Evolutionary conservation across 2,888 invertebrate species (phyloP).

Genomic region (Ormia ochracea): DNA sequence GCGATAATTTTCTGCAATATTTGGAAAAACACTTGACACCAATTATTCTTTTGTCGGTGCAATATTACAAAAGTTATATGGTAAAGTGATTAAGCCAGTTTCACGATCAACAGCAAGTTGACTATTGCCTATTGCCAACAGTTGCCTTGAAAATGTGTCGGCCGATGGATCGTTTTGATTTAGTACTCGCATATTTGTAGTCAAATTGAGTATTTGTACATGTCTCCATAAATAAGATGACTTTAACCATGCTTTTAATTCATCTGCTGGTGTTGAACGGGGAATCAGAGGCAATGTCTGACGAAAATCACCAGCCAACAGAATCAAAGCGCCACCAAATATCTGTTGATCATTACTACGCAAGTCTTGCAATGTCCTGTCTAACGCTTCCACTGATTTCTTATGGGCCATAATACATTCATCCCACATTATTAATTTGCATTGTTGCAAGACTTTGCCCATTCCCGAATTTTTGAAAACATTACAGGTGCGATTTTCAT

Average conservation of each 20-base stretch:
- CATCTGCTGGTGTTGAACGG: constrained; percentile 42
- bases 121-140: constrained; percentile 56
- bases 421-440: constrained; percentile 45
- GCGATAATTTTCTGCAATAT: constrained; percentile 30
- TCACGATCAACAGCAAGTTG: constrained; percentile 54
- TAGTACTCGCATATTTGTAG: constrained; percentile 19
- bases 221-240: constrained; percentile 38
- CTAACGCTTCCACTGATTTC: constrained; percentile 39
- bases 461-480: background rate
- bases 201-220: constrained; percentile 25
- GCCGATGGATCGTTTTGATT: constrained; percentile 27
- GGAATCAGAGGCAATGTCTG: constrained; percentile 48
- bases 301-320: constrained; percentile 54
- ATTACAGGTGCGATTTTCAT: background rate
- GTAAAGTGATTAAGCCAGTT: constrained; percentile 20
- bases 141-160: constrained; percentile 50
- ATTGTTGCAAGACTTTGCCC: constrained; percentile 27
- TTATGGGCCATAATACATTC: constrained; percentile 54
- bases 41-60: background rate
- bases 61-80: constrained; percentile 5
- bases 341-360: constrained; percentile 22
- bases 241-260: constrained; percentile 46
- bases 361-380: constrained; percentile 57
- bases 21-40: constrained; percentile 13
- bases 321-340: constrained; percentile 43